Evolutionary conservation across 2,888 invertebrate genomes (phyloP).

Genomic region (Coecobrya sp.): DNA sequence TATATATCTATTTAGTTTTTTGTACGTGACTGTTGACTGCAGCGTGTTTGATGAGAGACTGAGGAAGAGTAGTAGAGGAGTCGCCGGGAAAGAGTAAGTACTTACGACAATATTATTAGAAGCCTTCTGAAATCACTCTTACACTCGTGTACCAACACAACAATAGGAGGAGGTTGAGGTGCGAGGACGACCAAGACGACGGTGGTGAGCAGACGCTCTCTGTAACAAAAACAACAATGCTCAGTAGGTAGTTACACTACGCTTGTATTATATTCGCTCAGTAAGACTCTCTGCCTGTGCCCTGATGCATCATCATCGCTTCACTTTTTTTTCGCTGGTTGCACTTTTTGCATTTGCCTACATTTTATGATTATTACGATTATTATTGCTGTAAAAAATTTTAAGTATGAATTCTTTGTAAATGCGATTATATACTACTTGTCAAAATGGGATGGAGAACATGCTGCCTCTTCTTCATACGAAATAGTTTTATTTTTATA

Average conservation of each 20-base stretch:
- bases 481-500: conserved; percentile 46
- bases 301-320: conserved; percentile 46
- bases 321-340: conserved; percentile 34
- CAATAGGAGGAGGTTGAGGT: conserved; percentile 69
- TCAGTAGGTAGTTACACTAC: conserved; percentile 61
- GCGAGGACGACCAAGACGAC: conserved; percentile 63
- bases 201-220: conserved; percentile 68
- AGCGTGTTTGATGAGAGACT: conserved; percentile 78
- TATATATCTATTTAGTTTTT: conserved; percentile 19
- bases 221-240: conserved; percentile 77
- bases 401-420: not conserved
- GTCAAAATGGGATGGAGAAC: conserved; percentile 21
- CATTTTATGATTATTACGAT: conserved; percentile 50
- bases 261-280: conserved; percentile 38
- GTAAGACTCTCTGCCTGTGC: conserved; percentile 24
- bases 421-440: conserved; percentile 30
- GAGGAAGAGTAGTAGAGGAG: conserved; percentile 76
- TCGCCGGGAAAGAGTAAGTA: conserved; percentile 79
- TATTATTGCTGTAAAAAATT: conserved; percentile 45
- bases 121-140: conserved; percentile 55
- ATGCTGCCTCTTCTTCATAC: not conserved
- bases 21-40: conserved; percentile 80
- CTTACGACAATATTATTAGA: conserved; percentile 66
- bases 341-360: conserved; percentile 40
- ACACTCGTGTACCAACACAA: conserved; percentile 30